Conservation (phyloP, 2,797 vertebrate species). For the Mus minutoides region DNA sequence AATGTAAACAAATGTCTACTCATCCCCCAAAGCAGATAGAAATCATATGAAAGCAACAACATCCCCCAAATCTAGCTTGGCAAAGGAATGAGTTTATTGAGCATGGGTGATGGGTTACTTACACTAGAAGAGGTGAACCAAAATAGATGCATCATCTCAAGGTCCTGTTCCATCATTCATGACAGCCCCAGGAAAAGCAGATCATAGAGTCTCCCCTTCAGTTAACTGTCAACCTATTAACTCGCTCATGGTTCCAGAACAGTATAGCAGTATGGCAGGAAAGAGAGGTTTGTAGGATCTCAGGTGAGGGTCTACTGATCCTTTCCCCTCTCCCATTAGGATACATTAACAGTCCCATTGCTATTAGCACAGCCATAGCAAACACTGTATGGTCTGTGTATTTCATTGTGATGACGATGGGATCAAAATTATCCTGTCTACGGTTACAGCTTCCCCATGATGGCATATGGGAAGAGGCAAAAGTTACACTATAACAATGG, state of each 20-base stretch:
- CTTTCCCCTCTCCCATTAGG: background rate
- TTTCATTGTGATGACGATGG: background rate
- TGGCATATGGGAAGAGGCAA: background rate
- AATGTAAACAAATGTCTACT: background rate
- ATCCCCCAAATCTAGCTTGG: background rate
- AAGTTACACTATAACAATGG: background rate
- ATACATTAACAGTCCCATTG: background rate
- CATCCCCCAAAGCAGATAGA: background rate
- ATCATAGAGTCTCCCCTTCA: background rate
- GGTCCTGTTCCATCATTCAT: background rate
- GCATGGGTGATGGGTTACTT: background rate
- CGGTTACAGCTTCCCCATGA: background rate
- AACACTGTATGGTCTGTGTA: background rate
- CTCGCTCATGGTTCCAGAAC: background rate
- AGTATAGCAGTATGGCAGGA: background rate
- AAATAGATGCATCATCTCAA: background rate
- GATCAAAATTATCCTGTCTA: background rate
- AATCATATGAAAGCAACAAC: background rate
- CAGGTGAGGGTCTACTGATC: background rate
- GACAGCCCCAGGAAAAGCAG: background rate
- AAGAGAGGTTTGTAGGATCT: background rate
- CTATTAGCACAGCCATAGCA: background rate
- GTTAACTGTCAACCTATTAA: background rate
- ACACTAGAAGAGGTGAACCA: background rate
- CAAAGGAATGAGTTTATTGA: background rate